Base-by-base conservation (phyloP, 2,888 invertebrate species). In the Hydroisotoma schaefferi region DNA sequence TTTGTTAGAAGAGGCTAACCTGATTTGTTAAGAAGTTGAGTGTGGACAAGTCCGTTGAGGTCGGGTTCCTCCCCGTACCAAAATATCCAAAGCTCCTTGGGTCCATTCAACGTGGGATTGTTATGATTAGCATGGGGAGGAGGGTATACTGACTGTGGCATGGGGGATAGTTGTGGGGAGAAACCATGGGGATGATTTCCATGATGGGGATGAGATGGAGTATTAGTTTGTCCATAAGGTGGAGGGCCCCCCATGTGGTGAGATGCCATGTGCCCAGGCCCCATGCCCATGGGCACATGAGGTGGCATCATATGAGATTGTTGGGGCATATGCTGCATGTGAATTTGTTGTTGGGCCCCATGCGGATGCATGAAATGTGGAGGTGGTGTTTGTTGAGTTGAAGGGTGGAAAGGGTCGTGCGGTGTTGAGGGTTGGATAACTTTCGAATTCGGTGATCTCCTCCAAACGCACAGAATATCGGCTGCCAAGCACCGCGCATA, bases 51-150 rank as follows among this genome's bases (percentile, higher is more conserved):
- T 63, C 87, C 87, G 75, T 84, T 85, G 69, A 94, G 84, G 79
- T 93, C 91, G 59, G 94, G 94, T 79, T 94, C 93, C 78, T 95
- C 94, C 76, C 95, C 95, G 81, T 98, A 99, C 98, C 98, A 99
- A 82, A 99, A 99, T 78, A 99, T 90, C 98, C 98, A 99, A 65
- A 99, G 84, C 79, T 99, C 98, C 82, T 97, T 98, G 78, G 90
- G 87, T 75, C 90, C 87, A 77, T 87, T 85, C 74, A 90, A 82
- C 74, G 88, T 87, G 74, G 90, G 84, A 71, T 61, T 66, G 47
- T 56, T 61, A 53, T 51, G 51, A 53, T 38, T 53, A 40, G 54
- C 44, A 53, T 27, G 37, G 15, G 44, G 22, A 22, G 55, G 51
- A 51, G 57, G 61, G 53, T 55, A 60, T 12, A 56, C 26, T 52